Evolutionary conservation across 2,888 invertebrate species (phyloP).

Genomic region (Aethes cnicana): DNA sequence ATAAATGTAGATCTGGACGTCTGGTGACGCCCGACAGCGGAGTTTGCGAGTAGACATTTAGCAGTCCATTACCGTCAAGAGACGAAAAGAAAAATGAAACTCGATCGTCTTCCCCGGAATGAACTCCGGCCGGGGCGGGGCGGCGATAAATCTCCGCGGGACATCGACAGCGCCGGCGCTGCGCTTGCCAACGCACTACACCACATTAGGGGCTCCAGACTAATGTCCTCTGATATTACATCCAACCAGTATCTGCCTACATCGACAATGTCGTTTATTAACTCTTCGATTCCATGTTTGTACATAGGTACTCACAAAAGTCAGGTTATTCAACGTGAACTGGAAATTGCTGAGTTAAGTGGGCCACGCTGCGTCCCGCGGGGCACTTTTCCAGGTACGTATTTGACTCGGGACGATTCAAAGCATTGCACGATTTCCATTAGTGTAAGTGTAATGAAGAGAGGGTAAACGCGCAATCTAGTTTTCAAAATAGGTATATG

Average conservation of each 20-base stretch:
- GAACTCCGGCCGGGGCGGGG: conserved; percentile 49
- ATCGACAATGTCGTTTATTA: conserved; percentile 32
- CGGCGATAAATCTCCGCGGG: conserved; percentile 59
- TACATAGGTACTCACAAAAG: conserved; percentile 5
- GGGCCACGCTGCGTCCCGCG: conserved; percentile 7
- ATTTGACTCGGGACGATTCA: conserved; percentile 7
- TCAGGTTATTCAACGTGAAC: conserved; percentile 16
- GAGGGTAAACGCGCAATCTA: conserved; percentile 1
- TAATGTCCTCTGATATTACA: conserved; percentile 56
- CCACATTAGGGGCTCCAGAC: conserved; percentile 55
- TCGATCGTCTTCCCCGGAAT: conserved; percentile 53
- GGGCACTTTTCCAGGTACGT: conserved; percentile 9
- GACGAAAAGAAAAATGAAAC: conserved; percentile 53
- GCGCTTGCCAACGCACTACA: conserved; percentile 56
- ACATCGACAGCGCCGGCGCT: conserved; percentile 52
- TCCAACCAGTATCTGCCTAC: conserved; percentile 30
- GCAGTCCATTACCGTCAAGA: conserved; percentile 49
- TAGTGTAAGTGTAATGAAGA: conserved; percentile 3
- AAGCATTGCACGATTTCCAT: conserved; percentile 5
- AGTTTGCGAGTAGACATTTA: conserved; percentile 40
- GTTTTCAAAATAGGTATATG: neutral
- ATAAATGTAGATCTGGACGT: conserved; percentile 28
- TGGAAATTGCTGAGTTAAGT: conserved; percentile 14
- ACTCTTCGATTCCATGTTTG: conserved; percentile 4
- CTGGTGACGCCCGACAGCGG: conserved; percentile 19